Evolutionary conservation across 1,140 invertebrate species (phyloP), one percentile per base, ranked within the genome.

Genomic region (Latrodectus geometricus): DNA sequence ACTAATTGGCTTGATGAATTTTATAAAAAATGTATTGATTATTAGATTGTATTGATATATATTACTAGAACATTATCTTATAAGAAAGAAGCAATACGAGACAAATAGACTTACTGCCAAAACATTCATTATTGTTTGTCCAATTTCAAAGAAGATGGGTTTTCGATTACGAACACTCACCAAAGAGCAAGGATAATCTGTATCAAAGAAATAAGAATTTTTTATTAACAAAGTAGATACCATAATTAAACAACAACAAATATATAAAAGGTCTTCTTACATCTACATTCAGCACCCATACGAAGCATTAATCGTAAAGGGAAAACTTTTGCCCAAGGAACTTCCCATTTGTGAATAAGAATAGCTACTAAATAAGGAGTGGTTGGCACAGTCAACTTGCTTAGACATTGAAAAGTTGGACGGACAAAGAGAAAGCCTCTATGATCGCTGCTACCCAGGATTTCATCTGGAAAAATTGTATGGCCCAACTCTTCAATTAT

Each of bases 121-220:
- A 61, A 97, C 92, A 92, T 96, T 97, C 92, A 97, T 96, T 73
- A 97, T 96, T 11, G 96, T 97, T 89, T 97, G 96, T 14, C 96
- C 96, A 82, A 97, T 96, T 92, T 97, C 96, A 72, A 94, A 95
- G 90, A 95, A 97, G 4, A 97, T 95, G 0, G 96, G 94, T 84
- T 96, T 95, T 17, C 96, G 91, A 89, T 95, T 93, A 21, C 95
- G 92, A 23, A 95, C 93, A n/a, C 96, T 96, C 48, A 97, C 94
- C 49, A 97, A 90, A 0, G 96, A 95, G 90, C 95, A 96, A 4
- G 96, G 96, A 92, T 97, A 97, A 90, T 96, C 91, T 92, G 89
- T 66, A 90, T 89, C 35, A 35, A 61, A 61, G 54, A 61, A 61
- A 61, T 61, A 61, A 61, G 35, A 35, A 61, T 61, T 1, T 61